Evolutionary conservation across 2,113 vertebrate species (phyloP).

Genomic region (Hippocampus zosterae): DNA sequence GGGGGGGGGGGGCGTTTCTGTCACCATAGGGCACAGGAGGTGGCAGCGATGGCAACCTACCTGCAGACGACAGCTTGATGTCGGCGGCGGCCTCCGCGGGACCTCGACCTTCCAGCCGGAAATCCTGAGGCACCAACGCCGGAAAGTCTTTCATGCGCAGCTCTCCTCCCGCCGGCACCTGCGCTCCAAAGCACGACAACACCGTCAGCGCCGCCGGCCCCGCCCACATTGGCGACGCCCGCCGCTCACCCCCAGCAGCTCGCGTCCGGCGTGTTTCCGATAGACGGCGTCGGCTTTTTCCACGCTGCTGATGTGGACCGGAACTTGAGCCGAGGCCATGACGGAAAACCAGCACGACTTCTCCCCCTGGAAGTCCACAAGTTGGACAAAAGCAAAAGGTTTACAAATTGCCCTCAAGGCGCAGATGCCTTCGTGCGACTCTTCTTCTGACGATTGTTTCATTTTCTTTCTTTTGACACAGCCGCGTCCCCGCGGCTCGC

Average conservation of each 20-base stretch:
- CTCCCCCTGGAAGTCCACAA: conserved; percentile 68
- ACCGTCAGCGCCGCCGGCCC: too few relatives aligned
- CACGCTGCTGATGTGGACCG: conserved; percentile 75
- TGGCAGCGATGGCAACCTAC: too few relatives aligned
- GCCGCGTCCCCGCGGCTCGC: too few relatives aligned
- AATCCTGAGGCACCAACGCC: conserved; percentile 75
- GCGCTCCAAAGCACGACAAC: conserved; percentile 13
- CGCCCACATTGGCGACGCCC: neutral
- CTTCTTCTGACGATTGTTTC: too few relatives aligned
- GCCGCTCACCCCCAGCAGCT: conserved; percentile 79
- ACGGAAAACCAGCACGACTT: conserved; percentile 86
- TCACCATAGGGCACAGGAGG: too few relatives aligned
- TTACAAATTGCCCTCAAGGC: too few relatives aligned
- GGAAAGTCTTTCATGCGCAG: conserved; percentile 88
- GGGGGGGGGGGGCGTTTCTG: neutral
- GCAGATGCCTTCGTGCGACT: too few relatives aligned
- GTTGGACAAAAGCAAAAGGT: too few relatives aligned
- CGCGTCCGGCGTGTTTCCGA: conserved; percentile 74
- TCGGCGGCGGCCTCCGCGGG: conserved; percentile 80
- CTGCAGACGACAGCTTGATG: conserved; percentile 89
- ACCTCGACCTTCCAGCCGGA: conserved; percentile 75
- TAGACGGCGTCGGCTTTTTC: conserved; percentile 78
- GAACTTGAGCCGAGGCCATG: conserved; percentile 77
- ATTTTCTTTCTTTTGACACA: too few relatives aligned
- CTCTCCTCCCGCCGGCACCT: conserved; percentile 83